These are phyloP conservation scores for Enteromius viviparus DNA, from an alignment of 2,797 vertebrate genomes.

Conservation along the genomic window DNA sequence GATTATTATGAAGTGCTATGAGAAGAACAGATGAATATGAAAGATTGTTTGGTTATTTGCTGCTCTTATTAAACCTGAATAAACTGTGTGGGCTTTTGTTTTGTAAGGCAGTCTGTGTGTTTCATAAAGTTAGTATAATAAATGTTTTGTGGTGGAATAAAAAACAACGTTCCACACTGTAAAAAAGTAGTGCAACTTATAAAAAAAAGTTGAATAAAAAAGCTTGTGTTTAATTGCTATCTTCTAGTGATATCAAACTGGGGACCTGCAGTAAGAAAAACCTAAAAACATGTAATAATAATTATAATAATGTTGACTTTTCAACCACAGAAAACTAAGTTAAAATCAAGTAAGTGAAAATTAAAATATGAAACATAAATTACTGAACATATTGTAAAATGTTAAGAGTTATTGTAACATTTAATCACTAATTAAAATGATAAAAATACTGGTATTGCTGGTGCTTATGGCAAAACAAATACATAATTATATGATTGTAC, in stretches of 20 bases:
- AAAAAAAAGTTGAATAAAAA: neutral
- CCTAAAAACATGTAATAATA: neutral
- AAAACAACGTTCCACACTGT: neutral
- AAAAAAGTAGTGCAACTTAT: neutral
- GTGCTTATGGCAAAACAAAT: neutral
- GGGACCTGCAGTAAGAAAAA: neutral
- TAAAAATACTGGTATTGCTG: neutral
- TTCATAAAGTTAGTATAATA: constrained; percentile 49
- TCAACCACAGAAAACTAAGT: neutral
- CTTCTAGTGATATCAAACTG: neutral
- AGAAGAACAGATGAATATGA: constrained; percentile 46
- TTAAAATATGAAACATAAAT: neutral
- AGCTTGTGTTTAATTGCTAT: too few species aligned
- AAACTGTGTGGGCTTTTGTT: constrained; percentile 72
- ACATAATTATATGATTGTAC: too few species aligned
- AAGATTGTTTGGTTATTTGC: constrained; percentile 49
- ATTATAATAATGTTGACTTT: neutral
- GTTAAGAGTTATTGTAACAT: neutral
- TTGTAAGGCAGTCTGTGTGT: constrained; percentile 74
- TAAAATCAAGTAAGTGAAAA: neutral
- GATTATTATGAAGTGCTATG: constrained; percentile 27
- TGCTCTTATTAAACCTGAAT: constrained; percentile 62
- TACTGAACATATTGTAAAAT: neutral
- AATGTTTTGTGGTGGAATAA: neutral
- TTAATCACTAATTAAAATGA: neutral